Conservation (phyloP, 2,888 invertebrate species). For the Aquatica leii region DNA sequence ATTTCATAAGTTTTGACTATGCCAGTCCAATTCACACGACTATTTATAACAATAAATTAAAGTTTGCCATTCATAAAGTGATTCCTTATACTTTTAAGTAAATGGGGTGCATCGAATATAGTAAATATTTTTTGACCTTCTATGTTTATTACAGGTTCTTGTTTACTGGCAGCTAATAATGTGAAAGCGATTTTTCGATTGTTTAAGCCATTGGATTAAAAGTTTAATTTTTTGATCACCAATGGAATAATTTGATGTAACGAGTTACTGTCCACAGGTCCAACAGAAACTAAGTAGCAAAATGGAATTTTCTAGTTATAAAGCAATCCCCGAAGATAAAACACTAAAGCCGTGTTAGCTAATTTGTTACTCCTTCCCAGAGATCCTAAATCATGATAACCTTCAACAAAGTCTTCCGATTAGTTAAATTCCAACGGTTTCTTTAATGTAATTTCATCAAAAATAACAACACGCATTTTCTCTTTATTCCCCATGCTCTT, state of each 20-base stretch:
- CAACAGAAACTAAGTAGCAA: background rate
- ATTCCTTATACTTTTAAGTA: slow-evolving; percentile 32
- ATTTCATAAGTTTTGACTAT: background rate
- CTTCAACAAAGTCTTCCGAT: slow-evolving; percentile 33
- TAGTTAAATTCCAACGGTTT: slow-evolving; percentile 28
- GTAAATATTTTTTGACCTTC: slow-evolving; percentile 6
- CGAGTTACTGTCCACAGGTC: slow-evolving; percentile 6
- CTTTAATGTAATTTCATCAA: slow-evolving; percentile 38
- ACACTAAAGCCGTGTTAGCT: slow-evolving; percentile 24
- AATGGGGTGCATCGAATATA: slow-evolving; percentile 31
- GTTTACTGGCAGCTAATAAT: background rate
- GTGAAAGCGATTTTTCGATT: slow-evolving; percentile 19
- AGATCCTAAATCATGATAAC: slow-evolving; percentile 33
- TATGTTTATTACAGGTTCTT: background rate
- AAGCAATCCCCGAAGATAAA: background rate
- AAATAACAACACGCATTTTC: slow-evolving; percentile 33
- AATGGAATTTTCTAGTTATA: slow-evolving; percentile 28
- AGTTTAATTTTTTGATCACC: slow-evolving; percentile 18
- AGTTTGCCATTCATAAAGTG: slow-evolving; percentile 27
- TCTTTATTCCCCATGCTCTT: no score
- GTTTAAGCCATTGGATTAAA: slow-evolving; percentile 27
- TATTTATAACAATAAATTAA: slow-evolving; percentile 4
- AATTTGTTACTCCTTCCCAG: slow-evolving; percentile 28
- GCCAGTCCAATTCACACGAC: slow-evolving; percentile 25
- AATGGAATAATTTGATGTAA: slow-evolving; percentile 19